phyloP scores from a whole-genome alignment of 2,888 invertebrate species.

The Monopis laevigella region DNA sequence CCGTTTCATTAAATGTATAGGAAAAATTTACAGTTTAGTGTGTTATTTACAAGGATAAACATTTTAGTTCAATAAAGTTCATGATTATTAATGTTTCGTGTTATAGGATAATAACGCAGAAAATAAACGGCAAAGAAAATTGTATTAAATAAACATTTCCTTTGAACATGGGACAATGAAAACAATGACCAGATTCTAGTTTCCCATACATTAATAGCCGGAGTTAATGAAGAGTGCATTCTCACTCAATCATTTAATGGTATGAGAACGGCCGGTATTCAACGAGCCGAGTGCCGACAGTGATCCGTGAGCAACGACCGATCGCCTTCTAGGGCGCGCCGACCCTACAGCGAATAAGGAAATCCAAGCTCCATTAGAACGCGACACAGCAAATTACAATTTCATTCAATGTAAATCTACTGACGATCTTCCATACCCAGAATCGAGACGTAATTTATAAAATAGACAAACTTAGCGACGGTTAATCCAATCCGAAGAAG shows the following conservation, averaged over 20 bases:
- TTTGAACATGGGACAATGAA: no score
- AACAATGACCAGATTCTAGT: conserved; percentile 1
- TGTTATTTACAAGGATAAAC: background rate
- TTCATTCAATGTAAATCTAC: conserved; percentile 60
- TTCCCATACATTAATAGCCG: conserved; percentile 7
- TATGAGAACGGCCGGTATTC: conserved; percentile 6
- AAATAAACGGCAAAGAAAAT: no score
- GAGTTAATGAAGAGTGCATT: conserved; percentile 10
- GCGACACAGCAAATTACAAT: conserved; percentile 52
- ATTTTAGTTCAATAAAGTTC: background rate
- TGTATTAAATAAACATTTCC: no score
- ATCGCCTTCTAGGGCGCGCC: conserved; percentile 36
- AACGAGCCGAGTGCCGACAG: conserved; percentile 5
- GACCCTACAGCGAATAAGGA: conserved; percentile 32
- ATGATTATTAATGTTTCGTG: background rate
- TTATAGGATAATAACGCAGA: background rate
- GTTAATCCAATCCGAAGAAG: conserved; percentile 48
- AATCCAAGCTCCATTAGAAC: conserved; percentile 36
- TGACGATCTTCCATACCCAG: conserved; percentile 30
- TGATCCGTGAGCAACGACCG: conserved; percentile 14
- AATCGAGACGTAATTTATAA: conserved; percentile 28
- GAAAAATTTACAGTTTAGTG: no score
- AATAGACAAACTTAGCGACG: conserved; percentile 49
- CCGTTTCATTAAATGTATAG: no score
- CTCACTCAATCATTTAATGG: conserved; percentile 11